These are phyloP conservation scores for Drosophila yooni DNA, from an alignment of 2,888 invertebrate genomes.

Conservation along the genomic window DNA sequence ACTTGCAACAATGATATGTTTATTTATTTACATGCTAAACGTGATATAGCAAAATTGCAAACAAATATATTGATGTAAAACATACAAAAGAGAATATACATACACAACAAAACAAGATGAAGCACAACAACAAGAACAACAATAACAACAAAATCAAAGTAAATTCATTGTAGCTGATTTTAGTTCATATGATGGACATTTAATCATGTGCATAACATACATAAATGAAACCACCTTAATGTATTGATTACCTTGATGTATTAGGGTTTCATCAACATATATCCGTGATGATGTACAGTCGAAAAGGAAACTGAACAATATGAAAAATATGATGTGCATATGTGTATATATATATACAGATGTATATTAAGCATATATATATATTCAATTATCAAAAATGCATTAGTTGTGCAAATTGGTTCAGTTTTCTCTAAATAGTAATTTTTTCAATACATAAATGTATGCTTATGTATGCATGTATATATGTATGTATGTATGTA, in stretches of 20 bases:
- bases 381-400: neutral
- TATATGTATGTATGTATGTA: constrained; percentile 1
- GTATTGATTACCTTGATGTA: constrained; percentile 8
- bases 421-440: neutral
- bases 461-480: constrained; percentile 1
- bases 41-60: constrained; percentile 30
- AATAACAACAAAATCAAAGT: neutral
- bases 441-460: neutral
- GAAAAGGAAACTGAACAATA: neutral
- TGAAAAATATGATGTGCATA: neutral
- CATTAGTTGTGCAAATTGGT: neutral
- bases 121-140: neutral
- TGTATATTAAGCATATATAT: neutral
- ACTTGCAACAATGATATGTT: constrained; percentile 1
- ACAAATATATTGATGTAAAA: constrained; percentile 41
- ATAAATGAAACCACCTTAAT: constrained; percentile 35
- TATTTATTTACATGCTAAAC: constrained; percentile 33
- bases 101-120: neutral
- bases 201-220: constrained; percentile 6
- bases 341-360: neutral
- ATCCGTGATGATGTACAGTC: neutral
- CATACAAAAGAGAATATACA: constrained; percentile 18
- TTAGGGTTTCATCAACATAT: neutral
- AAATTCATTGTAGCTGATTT: constrained; percentile 2
- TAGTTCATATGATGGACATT: constrained; percentile 8